phyloP scores from a whole-genome alignment of 2,797 vertebrate species.

The Acipenser transmontanus region DNA sequence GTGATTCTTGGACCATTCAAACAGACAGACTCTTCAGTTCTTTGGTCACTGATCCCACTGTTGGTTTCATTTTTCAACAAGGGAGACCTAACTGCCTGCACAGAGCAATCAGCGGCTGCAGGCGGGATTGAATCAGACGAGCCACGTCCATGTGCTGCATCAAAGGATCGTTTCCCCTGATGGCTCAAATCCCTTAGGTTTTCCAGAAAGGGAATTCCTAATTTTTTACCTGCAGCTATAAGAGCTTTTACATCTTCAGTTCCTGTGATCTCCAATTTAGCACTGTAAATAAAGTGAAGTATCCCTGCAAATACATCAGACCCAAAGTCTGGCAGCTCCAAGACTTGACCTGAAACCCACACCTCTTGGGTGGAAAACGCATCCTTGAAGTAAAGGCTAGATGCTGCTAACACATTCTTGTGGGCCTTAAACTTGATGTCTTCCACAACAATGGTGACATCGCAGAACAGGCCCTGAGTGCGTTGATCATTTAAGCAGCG shows the following conservation, averaged over 20 bases:
- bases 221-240: conserved; percentile 83
- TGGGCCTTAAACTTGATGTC: conserved; percentile 97
- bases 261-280: conserved; percentile 72
- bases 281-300: conserved; percentile 95
- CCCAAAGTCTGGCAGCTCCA: conserved; percentile 91
- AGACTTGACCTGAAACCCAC: conserved; percentile 78
- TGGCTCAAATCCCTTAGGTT: conserved; percentile 65
- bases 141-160: conserved; percentile 19
- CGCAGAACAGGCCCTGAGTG: conserved; percentile 86
- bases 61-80: conserved; percentile 70
- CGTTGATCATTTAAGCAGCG: conserved; percentile 91
- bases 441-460: conserved; percentile 95
- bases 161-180: conserved; percentile 40
- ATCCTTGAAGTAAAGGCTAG: conserved; percentile 90
- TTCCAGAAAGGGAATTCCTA: conserved; percentile 95
- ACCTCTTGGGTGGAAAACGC: conserved; percentile 77
- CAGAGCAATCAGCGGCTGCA: conserved; percentile 38
- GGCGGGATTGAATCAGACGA: conserved; percentile 25
- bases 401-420: conserved; percentile 91
- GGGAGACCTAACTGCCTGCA: conserved; percentile 40
- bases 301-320: conserved; percentile 94
- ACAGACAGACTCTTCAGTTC: conserved; percentile 71
- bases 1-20: conserved; percentile 89
- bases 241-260: conserved; percentile 74
- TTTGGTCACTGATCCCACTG: conserved; percentile 42